Evolutionary conservation across 2,888 invertebrate genomes (phyloP).

Genomic region (Limnephilus marmoratus): DNA sequence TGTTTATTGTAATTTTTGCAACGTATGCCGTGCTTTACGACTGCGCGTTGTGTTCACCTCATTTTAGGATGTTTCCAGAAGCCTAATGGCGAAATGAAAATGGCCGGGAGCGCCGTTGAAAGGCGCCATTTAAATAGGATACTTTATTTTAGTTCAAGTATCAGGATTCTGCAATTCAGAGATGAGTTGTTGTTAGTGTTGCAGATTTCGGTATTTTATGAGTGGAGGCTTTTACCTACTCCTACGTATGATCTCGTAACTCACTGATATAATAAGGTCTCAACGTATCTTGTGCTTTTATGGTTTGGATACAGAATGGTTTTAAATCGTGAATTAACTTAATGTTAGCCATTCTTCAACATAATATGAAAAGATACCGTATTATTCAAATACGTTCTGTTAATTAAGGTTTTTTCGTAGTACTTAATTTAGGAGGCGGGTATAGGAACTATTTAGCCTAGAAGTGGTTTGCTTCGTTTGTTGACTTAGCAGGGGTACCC

Average conservation of each 20-base stretch:
- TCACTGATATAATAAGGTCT: neutral
- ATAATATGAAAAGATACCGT: too few species aligned
- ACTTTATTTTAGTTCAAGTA: conserved; percentile 35
- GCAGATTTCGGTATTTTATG: conserved; percentile 6
- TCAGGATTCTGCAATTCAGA: conserved; percentile 28
- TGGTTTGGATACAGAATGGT: neutral
- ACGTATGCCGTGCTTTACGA: conserved; percentile 61
- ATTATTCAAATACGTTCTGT: too few species aligned
- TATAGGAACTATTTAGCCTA: too few species aligned
- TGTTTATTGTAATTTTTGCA: conserved; percentile 66
- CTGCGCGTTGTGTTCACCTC: conserved; percentile 44
- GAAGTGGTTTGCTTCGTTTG: too few species aligned
- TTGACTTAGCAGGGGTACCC: too few species aligned
- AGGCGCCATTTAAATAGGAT: conserved; percentile 43
- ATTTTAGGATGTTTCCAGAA: conserved; percentile 18
- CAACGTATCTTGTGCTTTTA: neutral
- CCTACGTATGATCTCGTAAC: neutral
- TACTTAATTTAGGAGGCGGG: too few species aligned
- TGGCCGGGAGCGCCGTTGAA: conserved; percentile 9
- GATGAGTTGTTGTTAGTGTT: conserved; percentile 18
- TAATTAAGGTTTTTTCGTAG: too few species aligned
- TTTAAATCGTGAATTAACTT: neutral
- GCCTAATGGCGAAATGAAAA: conserved; percentile 32
- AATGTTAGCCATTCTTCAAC: too few species aligned
- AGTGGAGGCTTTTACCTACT: neutral